Evolutionary conservation across 1,140 invertebrate genomes (phyloP).

Genomic region (Meteorus sp.): DNA sequence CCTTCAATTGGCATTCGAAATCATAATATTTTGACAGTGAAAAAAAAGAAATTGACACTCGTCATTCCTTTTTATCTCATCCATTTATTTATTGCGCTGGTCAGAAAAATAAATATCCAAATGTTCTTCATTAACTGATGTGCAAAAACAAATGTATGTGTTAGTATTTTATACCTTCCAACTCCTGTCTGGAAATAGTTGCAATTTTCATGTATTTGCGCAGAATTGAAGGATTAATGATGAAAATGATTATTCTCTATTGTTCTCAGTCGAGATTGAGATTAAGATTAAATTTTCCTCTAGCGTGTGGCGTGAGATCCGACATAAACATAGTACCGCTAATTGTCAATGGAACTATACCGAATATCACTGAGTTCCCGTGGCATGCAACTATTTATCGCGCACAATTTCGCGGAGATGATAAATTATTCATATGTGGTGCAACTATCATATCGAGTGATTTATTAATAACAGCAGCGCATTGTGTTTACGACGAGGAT

Average conservation of each 20-base stretch:
- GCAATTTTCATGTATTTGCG: no score
- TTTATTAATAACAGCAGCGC: slow-evolving; percentile 52
- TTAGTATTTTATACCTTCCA: background rate
- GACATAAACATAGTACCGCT: slow-evolving; percentile 28
- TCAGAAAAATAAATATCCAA: slow-evolving; percentile 29
- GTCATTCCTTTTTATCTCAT: no score
- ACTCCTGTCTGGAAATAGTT: no score
- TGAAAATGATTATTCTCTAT: background rate
- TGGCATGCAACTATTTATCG: slow-evolving; percentile 54
- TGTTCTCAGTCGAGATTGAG: background rate
- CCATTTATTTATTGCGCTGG: no score
- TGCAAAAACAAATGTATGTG: no score
- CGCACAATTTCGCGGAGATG: background rate
- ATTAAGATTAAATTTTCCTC: slow-evolving; percentile 26
- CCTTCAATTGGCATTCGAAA: no score
- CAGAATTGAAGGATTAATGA: slow-evolving; percentile 2
- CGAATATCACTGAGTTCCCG: slow-evolving; percentile 48
- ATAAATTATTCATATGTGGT: slow-evolving; percentile 49
- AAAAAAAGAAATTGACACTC: no score
- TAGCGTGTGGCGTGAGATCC: slow-evolving; percentile 45
- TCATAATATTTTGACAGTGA: no score
- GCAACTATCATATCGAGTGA: slow-evolving; percentile 47
- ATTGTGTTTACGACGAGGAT: slow-evolving; percentile 49
- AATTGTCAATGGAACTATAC: slow-evolving; percentile 38
- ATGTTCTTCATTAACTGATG: slow-evolving; percentile 15